Percentiles rank a stretch among this genome's conserved stretches.
phyloP scores from a whole-genome alignment of 2,797 vertebrate species.

The Pipistrellus pipistrellus region DNA sequence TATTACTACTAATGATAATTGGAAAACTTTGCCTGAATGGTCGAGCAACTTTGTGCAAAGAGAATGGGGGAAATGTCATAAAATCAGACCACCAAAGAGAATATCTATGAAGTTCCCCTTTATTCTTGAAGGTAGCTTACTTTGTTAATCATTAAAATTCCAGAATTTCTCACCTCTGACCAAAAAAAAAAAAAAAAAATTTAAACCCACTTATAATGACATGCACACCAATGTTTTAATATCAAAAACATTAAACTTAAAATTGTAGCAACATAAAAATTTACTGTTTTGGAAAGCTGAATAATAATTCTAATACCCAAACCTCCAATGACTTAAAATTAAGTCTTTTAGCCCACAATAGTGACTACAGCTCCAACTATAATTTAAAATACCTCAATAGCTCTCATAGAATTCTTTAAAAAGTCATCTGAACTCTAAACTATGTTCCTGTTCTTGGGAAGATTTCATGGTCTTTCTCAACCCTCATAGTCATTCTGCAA shows the following conservation, averaged over 20 bases:
- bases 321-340: conserved; percentile 35
- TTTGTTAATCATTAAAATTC: conserved; percentile 17
- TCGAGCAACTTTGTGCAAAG: conserved; percentile 8
- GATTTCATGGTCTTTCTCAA: background rate
- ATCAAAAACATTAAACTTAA: conserved; percentile 12
- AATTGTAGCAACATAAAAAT: conserved; percentile 32
- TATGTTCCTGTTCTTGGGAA: background rate
- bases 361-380: background rate
- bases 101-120: background rate
- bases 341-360: background rate
- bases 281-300: background rate
- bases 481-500: background rate
- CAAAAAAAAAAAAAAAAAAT: background rate
- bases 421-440: background rate
- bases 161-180: background rate
- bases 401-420: background rate
- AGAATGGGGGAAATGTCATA: background rate
- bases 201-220: background rate
- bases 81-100: background rate
- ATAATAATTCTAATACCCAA: background rate
- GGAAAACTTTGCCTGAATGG: background rate
- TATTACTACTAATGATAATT: background rate
- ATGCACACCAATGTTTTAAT: background rate
- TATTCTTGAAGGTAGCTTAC: conserved; percentile 24
- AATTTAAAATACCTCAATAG: conserved; percentile 39